phyloP scores from a whole-genome alignment of 1,140 invertebrate species.

The Microplitis mediator region DNA sequence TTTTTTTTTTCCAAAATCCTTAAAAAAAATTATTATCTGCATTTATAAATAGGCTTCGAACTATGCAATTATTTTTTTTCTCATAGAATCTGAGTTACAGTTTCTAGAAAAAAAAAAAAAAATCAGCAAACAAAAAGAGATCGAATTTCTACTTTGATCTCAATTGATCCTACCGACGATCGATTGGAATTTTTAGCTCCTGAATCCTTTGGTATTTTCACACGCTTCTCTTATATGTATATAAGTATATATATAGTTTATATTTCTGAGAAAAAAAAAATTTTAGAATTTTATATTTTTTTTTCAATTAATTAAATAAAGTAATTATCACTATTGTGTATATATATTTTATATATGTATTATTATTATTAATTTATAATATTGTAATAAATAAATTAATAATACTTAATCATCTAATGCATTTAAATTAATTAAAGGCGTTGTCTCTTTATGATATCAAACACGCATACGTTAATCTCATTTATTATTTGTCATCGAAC shows the following conservation, averaged over 20 bases:
- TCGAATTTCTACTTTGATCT: neutral
- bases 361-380: constrained; percentile 15
- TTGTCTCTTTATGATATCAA: constrained; percentile 51
- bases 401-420: constrained; percentile 39
- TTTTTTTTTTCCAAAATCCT: too few relatives aligned
- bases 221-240: constrained; percentile 23
- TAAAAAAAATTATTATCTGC: too few relatives aligned
- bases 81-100: too few relatives aligned
- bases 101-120: neutral
- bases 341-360: neutral
- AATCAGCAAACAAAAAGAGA: constrained; percentile 11
- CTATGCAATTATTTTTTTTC: too few relatives aligned
- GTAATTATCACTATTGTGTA: too few relatives aligned
- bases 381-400: constrained; percentile 11
- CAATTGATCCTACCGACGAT: constrained; percentile 18
- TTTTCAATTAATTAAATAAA: neutral
- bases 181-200: constrained; percentile 21
- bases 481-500: constrained; percentile 49
- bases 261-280: too few relatives aligned
- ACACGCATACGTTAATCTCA: constrained; percentile 47
- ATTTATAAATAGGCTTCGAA: too few relatives aligned
- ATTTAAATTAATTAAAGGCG: constrained; percentile 64
- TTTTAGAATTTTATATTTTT: neutral
- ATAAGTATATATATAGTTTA: neutral
- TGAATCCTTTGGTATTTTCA: constrained; percentile 20